Evolutionary conservation across 2,888 invertebrate genomes (phyloP), one percentile per base, ranked within the genome.

Genomic region (Drosophila algonquin): DNA sequence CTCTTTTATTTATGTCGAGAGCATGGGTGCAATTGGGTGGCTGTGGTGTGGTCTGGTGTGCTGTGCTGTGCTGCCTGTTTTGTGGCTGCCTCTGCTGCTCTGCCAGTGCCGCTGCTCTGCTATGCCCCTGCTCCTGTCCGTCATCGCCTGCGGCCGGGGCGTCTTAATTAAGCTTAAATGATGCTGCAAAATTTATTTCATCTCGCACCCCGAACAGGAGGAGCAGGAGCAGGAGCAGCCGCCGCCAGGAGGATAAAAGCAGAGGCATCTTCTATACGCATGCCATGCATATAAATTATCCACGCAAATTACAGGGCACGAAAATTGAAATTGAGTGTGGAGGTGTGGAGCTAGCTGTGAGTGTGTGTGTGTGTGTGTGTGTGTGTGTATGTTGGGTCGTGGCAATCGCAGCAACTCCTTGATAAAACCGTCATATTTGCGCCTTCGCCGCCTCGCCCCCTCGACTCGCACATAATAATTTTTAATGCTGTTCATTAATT

Each of bases 161-260:
- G 78, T 87, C 88, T 90, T 89, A 89, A 89, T 89, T 89, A 90
- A 90, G 89, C 86, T 79, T 87, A 90, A 89, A 89, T 89, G 89
- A 89, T 79, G 84, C 80, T 88, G 88, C 89, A 89, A 88, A 88
- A 87, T 89, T 83, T 81, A 87, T 89, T 89, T 87, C 87, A 83
- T 87, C 83, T 88, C 84, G 75, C 88, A 83, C 88, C 79, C 70
- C 63, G 16, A 54, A 35, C 63, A 73, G 56, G 67, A 46, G 52
- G 48, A 53, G 47, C 46, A 50, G 12, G 4, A 32, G 40, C 44
- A 30, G 47, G 51, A 63, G 59, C 62, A 50, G 56, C 21, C 21
- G 2, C 45, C 63, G 47, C 35, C 30, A 54, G 73, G 64, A 70
- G 76, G 51, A 70, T 21, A 50, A 16, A 30, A 35, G 57, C 45